Conservation (phyloP, 2,113 vertebrate genomes). For the Psammodynastes pulverulentus region DNA sequence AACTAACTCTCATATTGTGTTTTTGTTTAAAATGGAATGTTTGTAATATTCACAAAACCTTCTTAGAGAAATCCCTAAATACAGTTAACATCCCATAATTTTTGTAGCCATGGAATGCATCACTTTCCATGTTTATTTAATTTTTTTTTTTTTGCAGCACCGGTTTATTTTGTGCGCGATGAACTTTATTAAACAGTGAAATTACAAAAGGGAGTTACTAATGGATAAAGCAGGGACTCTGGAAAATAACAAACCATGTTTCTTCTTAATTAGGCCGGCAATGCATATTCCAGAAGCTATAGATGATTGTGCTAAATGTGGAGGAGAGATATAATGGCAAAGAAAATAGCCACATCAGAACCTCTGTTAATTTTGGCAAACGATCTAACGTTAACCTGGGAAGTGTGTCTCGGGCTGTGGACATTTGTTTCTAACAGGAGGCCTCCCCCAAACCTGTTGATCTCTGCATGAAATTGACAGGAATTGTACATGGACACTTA, state of each 20-base stretch:
- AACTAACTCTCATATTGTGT: background rate
- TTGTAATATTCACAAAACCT: background rate
- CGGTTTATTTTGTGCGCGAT: constrained; percentile 5
- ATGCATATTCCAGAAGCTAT: constrained; percentile 44
- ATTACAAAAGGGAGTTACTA: constrained; percentile 36
- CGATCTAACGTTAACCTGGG: constrained; percentile 53
- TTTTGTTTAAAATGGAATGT: background rate
- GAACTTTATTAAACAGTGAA: constrained; percentile 12
- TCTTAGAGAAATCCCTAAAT: background rate
- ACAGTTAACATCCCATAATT: background rate
- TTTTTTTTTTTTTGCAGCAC: background rate
- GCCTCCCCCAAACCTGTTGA: constrained; percentile 50
- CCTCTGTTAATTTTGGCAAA: constrained; percentile 59
- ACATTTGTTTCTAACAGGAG: constrained; percentile 56
- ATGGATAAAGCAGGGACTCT: constrained; percentile 46
- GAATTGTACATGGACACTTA: constrained; percentile 39
- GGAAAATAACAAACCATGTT: constrained; percentile 48
- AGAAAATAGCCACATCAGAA: constrained; percentile 60
- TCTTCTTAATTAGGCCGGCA: constrained; percentile 48
- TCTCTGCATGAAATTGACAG: constrained; percentile 34
- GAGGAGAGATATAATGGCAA: constrained; percentile 60
- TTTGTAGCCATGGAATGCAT: background rate
- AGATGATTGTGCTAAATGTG: constrained; percentile 50
- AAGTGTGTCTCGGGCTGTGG: constrained; percentile 53
- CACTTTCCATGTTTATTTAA: background rate